Evolutionary conservation across 2,888 invertebrate genomes (phyloP), one percentile per base, ranked within the genome.

Genomic region (Automeris io): DNA sequence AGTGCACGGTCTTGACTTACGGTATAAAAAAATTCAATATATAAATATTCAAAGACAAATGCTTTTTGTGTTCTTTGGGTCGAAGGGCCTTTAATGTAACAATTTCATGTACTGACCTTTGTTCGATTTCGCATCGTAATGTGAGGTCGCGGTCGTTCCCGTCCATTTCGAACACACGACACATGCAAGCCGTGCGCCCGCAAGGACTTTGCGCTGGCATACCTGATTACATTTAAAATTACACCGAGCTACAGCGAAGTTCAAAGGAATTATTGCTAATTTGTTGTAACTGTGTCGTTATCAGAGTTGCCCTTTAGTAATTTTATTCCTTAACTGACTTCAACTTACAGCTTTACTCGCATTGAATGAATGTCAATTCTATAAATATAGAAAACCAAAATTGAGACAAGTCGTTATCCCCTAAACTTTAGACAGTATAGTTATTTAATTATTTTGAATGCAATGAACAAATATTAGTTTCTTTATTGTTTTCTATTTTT

Each of bases 211-310:
- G 12, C 18, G 8, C 7, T 23, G 18, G 29, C 29, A 22, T 31
- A 32, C 31, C 29, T 24, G 22, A 13, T 16, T 22, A 22, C 12
- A 29, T 29, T 16, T 29, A 16, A 16, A 29, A 29, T 29, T 29
- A 29, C 29, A 29, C 16, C 13, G n/a, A 29, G 29, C 7, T 26
- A 8, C 12, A 26, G 12, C 13, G 26, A 26, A 26, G 26, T 26
- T 26, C 26, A 26, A 26, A 26, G 13, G 7, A 26, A 13, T 26
- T 26, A 13, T 26, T 13, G 26, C 7, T 32, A 32, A 26, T 33
- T 23, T 35, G 33, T 40, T 33, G 36, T 40, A 41, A 41, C 32
- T 36, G 32, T 42, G 24, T 35, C 18, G 40, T 16, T 29, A 29
- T 16, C 29, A 29, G 16, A 16, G 29, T 1, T 29, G 4, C 16